These are phyloP conservation scores for Sebastes trivittatus DNA, from an alignment of 2,797 vertebrate species.

Conservation along the genomic window DNA sequence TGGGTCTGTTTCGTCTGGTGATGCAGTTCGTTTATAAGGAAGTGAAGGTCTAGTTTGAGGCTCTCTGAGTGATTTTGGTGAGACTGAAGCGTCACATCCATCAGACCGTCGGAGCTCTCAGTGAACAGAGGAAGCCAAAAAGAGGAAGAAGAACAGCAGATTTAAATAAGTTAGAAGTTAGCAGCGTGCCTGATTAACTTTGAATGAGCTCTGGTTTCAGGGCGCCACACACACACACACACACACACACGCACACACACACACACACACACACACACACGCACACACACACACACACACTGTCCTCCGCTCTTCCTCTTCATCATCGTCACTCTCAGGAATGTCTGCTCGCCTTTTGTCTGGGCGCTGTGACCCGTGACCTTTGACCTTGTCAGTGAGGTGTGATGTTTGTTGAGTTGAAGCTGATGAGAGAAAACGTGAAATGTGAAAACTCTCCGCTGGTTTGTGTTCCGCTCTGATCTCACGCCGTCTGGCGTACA, in stretches of 20 bases:
- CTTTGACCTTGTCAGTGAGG: constrained; percentile 37
- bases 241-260: neutral
- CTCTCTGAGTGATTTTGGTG: neutral
- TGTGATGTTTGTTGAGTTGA: neutral
- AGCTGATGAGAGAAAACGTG: constrained; percentile 18
- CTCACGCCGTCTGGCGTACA: neutral
- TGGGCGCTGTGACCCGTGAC: neutral
- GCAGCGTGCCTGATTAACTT: constrained; percentile 58
- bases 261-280: neutral
- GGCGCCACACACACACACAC: neutral
- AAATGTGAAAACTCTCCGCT: constrained; percentile 17
- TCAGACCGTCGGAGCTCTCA: neutral
- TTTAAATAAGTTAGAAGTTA: constrained; percentile 65
- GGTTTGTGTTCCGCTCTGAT: constrained; percentile 26
- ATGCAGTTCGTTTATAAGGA: neutral
- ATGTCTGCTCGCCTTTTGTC: constrained; percentile 32
- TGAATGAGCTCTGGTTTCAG: constrained; percentile 64
- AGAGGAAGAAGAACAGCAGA: constrained; percentile 35
- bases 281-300: neutral
- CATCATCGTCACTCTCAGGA: constrained; percentile 3
- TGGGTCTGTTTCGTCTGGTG: neutral
- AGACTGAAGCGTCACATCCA: neutral
- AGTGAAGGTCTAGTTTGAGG: neutral
- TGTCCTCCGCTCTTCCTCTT: neutral
- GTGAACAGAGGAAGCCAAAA: neutral